Conservation (phyloP, 2,888 invertebrate species). For the Schizotus pectinicornis region DNA sequence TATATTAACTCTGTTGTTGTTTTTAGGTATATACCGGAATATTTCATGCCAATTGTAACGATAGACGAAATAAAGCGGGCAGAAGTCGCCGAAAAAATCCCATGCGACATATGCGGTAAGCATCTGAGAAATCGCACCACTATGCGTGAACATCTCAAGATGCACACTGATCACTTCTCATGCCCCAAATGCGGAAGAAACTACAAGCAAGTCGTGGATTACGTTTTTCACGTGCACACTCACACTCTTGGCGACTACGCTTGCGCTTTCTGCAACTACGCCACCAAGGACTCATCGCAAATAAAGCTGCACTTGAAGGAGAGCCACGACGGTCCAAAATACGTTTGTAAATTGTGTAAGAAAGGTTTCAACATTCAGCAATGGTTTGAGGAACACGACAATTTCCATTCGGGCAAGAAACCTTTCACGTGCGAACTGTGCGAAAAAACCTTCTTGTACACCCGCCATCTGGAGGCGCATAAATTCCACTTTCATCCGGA, state of each 20-base stretch:
- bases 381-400: slow-evolving; percentile 65
- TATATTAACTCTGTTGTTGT: slow-evolving; percentile 10
- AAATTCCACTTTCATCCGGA: slow-evolving; percentile 49
- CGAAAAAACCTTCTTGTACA: slow-evolving; percentile 61
- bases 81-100: background rate
- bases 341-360: slow-evolving; percentile 63
- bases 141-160: slow-evolving; percentile 34
- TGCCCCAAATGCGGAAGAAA: slow-evolving; percentile 54
- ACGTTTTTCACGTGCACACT: slow-evolving; percentile 51
- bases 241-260: slow-evolving; percentile 51
- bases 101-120: slow-evolving; percentile 25
- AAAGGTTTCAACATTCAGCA: slow-evolving; percentile 64
- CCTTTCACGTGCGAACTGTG: slow-evolving; percentile 64
- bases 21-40: slow-evolving; percentile 51
- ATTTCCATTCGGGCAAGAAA: slow-evolving; percentile 63
- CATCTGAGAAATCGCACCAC: slow-evolving; percentile 35
- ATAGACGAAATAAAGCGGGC: slow-evolving; percentile 41
- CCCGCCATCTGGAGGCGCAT: slow-evolving; percentile 54
- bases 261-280: slow-evolving; percentile 55
- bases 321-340: slow-evolving; percentile 55
- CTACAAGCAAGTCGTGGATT: slow-evolving; percentile 54
- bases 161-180: slow-evolving; percentile 51
- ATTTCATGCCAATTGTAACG: slow-evolving; percentile 51
- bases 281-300: slow-evolving; percentile 48
- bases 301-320: slow-evolving; percentile 51